Base-by-base conservation (phyloP, 2,797 vertebrate species). In the Pterois miles region DNA sequence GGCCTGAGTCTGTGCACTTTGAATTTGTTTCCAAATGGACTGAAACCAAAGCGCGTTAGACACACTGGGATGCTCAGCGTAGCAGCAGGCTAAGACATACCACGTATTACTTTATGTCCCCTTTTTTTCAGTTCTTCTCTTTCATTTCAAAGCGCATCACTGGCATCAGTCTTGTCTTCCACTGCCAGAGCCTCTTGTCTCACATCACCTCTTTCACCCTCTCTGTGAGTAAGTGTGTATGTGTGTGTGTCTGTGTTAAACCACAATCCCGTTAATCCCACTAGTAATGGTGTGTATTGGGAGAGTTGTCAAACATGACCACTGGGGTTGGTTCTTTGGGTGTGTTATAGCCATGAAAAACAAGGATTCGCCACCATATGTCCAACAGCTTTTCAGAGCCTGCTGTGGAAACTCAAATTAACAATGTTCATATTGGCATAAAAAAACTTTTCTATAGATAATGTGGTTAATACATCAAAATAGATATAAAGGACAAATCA, bases 261-360 rank as follows among this genome's bases (percentile, higher is more conserved):
- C 77, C 66, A 2, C 81, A 90, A 88, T 89, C 89, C 84, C 60
- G 84, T 84, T 93, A 92, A 93, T 93, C 92, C 88, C 90, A 88
- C 90, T 92, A 89, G 90, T 92, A 82, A 90, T 91, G 88, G 87
- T 91, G 92, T 87, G 90, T 69, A 86, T 84, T 92, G 90, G 91
- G 90, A 90, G 75, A 60, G 34, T 71, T 81, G 86, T 93, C 90
- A 88, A 83, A 90, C 88, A 91, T 82, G 81, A 77, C 90, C 86
- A 76, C 71, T 88, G 89, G 90, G 89, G 83, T 58, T 74, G 70
- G 43, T 84, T 80, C 83, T 83, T 82, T 89, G 85, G 87, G 85
- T 6, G 18, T 38, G 50, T 84, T 72, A 80, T 31, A 80, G 4
- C 74, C 84, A 57, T 89, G 80, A 78, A 81, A 83, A 86, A 58